phyloP scores from a whole-genome alignment of 2,113 vertebrate genomes.

The Pithys albifrons region DNA sequence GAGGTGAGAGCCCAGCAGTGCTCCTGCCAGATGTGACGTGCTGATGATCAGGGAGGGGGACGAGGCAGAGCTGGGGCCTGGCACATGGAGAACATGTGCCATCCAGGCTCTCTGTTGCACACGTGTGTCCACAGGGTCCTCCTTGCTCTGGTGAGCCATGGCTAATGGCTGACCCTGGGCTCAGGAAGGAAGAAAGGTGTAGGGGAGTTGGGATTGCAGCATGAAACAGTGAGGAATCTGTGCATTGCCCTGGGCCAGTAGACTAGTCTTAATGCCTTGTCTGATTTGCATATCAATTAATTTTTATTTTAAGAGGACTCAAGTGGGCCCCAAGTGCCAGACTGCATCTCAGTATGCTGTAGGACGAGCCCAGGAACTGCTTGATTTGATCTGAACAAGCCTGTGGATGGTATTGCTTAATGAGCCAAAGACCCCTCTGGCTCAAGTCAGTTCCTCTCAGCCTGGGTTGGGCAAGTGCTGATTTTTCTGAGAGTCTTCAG shows the following conservation, averaged over 20 bases:
- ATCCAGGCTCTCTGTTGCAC: neutral
- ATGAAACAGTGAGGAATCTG: neutral
- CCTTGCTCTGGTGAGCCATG: neutral
- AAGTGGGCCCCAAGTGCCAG: conserved; percentile 20
- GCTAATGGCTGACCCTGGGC: neutral
- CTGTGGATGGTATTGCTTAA: neutral
- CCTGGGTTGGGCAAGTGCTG: rapidly evolving
- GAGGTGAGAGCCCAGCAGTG: neutral
- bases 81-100: neutral
- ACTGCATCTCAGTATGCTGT: neutral
- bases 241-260: neutral
- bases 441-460: neutral
- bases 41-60: neutral
- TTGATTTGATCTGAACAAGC: neutral
- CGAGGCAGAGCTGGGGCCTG: neutral
- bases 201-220: neutral
- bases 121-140: rapidly evolving
- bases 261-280: neutral
- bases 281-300: conserved; percentile 31
- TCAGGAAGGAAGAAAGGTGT: neutral
- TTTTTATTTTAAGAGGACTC: conserved; percentile 34
- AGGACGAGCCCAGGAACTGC: neutral
- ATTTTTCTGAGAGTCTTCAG: neutral
- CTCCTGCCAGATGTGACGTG: neutral
- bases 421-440: neutral